Evolutionary conservation across 35 echinoderm and acorn worm species (phyloP).

Genomic region (Nesometra sesokonis): DNA sequence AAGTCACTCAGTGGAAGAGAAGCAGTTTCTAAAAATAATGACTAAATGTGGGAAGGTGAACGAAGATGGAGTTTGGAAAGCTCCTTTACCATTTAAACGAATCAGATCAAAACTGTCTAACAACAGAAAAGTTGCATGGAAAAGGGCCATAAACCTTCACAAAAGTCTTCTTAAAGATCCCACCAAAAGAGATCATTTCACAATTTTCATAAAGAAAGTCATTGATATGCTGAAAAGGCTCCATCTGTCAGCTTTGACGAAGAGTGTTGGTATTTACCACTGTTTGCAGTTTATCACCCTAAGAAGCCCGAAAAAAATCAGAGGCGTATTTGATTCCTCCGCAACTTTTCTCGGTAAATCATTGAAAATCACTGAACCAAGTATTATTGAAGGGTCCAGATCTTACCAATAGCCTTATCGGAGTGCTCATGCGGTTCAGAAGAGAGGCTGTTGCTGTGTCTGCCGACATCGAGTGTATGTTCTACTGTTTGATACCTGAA

Average conservation of each 20-base stretch:
- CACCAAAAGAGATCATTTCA: slow-evolving; percentile 9
- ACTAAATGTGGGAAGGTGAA: background rate
- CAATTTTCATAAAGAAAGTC: slow-evolving; percentile 24
- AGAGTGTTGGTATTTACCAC: slow-evolving; percentile 40
- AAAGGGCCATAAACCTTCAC: background rate
- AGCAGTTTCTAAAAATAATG: slow-evolving; percentile 23
- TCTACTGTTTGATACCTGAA: background rate
- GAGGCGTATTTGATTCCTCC: slow-evolving; percentile 25
- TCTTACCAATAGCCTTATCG: slow-evolving; percentile 28
- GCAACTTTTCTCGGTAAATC: slow-evolving; percentile 20
- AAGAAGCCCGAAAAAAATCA: slow-evolving; percentile 6
- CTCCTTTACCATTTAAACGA: slow-evolving; percentile 19
- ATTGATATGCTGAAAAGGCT: slow-evolving; percentile 17
- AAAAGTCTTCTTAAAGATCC: slow-evolving; percentile 14
- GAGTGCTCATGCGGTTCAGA: slow-evolving; percentile 41
- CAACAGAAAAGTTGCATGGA: slow-evolving; percentile 19
- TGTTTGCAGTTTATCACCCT: slow-evolving; percentile 37
- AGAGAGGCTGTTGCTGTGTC: background rate
- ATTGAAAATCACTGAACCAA: slow-evolving; percentile 38
- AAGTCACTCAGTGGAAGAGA: no score
- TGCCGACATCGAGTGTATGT: background rate
- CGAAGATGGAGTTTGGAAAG: slow-evolving; percentile 23
- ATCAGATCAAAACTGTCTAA: slow-evolving; percentile 11
- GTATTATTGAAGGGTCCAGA: slow-evolving; percentile 12
- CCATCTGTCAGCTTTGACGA: background rate